A percentile compares a stretch with the other conserved stretches of the same genome.
Conservation (phyloP, 2,797 vertebrate genomes). For the Phylloscopus collybita region DNA sequence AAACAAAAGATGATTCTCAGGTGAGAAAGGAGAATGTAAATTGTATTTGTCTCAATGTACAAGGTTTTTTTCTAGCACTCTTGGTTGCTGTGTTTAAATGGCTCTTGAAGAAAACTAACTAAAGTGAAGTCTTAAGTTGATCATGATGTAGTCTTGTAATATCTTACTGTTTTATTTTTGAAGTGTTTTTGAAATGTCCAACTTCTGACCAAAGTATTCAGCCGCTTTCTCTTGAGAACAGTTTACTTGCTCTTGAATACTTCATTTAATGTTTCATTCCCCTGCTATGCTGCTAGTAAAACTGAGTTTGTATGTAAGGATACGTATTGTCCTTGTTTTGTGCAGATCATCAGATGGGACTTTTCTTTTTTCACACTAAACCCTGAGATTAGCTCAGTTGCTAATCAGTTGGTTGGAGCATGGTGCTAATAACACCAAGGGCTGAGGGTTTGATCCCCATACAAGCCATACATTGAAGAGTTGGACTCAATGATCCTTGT, state of each 20-base stretch:
- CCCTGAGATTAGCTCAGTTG: neutral
- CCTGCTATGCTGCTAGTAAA: neutral
- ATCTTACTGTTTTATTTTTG: neutral
- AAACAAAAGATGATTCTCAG: conserved; percentile 75
- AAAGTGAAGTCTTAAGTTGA: neutral
- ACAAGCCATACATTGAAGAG: accelerated
- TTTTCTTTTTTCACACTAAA: neutral
- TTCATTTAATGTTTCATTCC: neutral
- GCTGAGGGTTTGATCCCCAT: neutral
- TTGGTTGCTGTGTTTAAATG: neutral
- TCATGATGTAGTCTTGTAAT: neutral
- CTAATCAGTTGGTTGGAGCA: neutral
- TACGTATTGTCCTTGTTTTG: neutral
- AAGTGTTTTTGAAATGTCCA: neutral
- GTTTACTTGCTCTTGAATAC: neutral
- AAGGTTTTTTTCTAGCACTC: neutral
- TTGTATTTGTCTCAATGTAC: neutral
- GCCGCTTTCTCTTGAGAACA: neutral
- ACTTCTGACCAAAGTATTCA: neutral
- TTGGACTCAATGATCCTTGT: neutral
- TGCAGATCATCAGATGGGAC: neutral
- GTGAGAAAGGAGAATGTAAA: conserved; percentile 66
- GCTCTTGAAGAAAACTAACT: neutral
- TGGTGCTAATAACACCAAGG: neutral
- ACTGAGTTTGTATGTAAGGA: neutral